Conservation (phyloP, 2,113 vertebrate species). For the Eretmochelys imbricata region DNA sequence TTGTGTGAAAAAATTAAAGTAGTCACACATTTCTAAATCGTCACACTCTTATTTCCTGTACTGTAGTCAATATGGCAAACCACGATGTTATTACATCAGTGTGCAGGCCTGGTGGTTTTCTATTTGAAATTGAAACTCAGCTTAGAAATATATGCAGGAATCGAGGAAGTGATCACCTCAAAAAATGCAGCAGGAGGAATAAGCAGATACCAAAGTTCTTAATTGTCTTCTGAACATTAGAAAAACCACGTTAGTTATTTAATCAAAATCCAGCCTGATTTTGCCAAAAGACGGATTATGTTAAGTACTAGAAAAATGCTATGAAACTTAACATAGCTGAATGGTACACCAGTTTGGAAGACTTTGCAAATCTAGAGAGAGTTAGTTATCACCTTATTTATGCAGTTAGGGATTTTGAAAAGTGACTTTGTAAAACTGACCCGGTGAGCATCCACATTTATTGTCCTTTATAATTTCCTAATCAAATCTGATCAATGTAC, state of each 20-base stretch:
- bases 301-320: background rate
- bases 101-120: background rate
- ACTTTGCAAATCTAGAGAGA: background rate
- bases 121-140: background rate
- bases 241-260: background rate
- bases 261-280: background rate
- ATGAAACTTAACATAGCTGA: background rate
- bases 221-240: rapidly evolving
- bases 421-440: background rate
- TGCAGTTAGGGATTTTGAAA: background rate
- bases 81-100: rapidly evolving
- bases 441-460: rapidly evolving
- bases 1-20: background rate
- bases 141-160: background rate
- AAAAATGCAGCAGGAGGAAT: background rate
- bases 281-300: background rate
- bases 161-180: background rate
- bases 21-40: background rate
- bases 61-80: background rate
- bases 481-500: background rate
- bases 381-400: background rate
- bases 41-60: background rate
- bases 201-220: background rate
- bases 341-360: rapidly evolving
- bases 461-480: rapidly evolving